Conservation (phyloP, 2,113 vertebrate species). For the Tinamus guttatus region DNA sequence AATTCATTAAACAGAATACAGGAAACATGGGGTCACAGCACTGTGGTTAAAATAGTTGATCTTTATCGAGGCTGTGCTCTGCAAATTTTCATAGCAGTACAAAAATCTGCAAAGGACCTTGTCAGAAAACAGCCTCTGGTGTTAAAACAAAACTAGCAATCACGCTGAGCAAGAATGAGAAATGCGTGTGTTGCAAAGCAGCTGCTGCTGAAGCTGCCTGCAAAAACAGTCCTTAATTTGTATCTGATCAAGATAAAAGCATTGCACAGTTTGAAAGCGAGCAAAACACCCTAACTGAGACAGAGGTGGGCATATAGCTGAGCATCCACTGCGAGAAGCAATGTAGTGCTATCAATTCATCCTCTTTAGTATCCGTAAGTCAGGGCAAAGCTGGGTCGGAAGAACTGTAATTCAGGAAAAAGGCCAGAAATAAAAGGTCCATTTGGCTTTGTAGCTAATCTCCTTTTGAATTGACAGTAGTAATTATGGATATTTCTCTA, state of each 20-base stretch:
- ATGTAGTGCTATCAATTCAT: not conserved
- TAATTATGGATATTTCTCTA: not conserved
- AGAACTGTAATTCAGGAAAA: not conserved
- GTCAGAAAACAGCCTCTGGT: not conserved
- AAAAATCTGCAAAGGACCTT: conserved; percentile 22
- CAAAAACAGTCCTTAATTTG: not conserved
- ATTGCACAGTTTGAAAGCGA: not conserved
- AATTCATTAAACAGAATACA: not conserved
- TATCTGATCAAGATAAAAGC: not conserved
- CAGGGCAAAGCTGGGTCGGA: not conserved
- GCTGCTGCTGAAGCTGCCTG: not conserved
- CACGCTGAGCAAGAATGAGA: not conserved
- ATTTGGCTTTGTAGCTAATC: not conserved
- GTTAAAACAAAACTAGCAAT: not conserved
- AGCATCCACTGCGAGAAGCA: not conserved
- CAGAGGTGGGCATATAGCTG: not conserved
- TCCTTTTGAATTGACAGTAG: not conserved
- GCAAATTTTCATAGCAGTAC: not conserved
- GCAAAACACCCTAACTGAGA: not conserved
- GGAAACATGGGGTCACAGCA: not conserved
- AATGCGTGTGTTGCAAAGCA: not conserved
- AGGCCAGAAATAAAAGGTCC: not conserved
- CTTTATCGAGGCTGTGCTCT: not conserved
- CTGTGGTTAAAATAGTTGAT: not conserved
- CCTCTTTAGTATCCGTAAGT: not conserved